A percentile compares a stretch with the other conserved stretches of the same genome.
Evolutionary conservation across 2,797 vertebrate genomes (phyloP).

Genomic region (Meriones psammophilus): DNA sequence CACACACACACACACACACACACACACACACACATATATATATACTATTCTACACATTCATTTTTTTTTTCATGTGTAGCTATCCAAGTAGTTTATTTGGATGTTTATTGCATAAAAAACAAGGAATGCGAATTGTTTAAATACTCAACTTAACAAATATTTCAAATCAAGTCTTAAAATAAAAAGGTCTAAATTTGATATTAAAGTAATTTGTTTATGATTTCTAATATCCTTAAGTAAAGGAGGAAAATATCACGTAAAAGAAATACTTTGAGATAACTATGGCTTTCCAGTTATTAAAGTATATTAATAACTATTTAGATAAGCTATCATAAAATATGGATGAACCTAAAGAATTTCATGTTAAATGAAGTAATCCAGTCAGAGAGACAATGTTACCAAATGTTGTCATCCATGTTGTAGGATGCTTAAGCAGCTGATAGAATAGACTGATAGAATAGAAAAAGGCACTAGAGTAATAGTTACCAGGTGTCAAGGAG

Average conservation of each 20-base stretch:
- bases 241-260: neutral
- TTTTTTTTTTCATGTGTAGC: neutral
- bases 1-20: no score
- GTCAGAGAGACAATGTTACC: neutral
- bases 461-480: no score
- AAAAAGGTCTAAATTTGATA: neutral
- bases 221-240: neutral
- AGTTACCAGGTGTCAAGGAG: no score
- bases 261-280: neutral
- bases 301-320: neutral
- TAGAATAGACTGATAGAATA: no score
- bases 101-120: neutral
- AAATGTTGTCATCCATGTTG: neutral
- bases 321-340: neutral
- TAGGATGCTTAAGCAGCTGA: neutral
- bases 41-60: neutral
- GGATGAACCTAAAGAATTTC: neutral
- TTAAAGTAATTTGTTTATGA: neutral
- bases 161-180: slow-evolving; percentile 13
- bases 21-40: neutral
- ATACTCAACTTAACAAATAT: slow-evolving; percentile 11
- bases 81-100: neutral
- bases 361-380: neutral
- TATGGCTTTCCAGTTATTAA: neutral
- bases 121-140: neutral